A percentile compares a stretch with the other conserved stretches of the same genome.
These are phyloP conservation scores for Neria commutata DNA, from an alignment of 2,888 invertebrate genomes.

Conservation along the genomic window DNA sequence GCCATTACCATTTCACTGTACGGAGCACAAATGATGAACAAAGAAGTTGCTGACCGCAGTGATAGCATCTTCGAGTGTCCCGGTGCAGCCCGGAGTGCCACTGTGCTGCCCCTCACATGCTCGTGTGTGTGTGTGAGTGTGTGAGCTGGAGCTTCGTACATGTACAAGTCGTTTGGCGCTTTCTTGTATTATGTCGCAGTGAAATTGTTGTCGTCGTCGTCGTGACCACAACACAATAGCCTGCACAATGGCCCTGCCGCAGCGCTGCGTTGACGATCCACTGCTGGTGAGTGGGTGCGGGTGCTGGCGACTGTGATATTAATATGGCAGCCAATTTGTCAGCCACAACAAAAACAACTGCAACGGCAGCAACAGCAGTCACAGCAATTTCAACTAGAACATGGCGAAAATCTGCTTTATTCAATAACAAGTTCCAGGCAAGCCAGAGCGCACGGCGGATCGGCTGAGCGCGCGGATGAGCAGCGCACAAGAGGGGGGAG, in stretches of 20 bases:
- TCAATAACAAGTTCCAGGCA: not conserved
- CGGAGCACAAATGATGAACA: constrained; percentile 36
- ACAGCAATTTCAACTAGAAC: not conserved
- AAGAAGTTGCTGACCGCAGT: constrained; percentile 51
- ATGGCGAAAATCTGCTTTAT: not conserved
- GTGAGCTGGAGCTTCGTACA: too few relatives aligned
- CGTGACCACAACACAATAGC: constrained; percentile 3
- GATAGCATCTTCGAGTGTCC: constrained; percentile 16
- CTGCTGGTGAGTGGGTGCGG: not conserved
- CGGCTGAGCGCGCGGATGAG: too few relatives aligned
- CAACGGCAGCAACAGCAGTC: too few relatives aligned
- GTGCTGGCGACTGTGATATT: constrained; percentile 44
- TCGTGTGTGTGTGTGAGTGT: too few relatives aligned
- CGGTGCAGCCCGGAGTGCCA: not conserved
- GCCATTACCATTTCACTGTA: constrained; percentile 26
- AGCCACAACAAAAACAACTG: constrained; percentile 21
- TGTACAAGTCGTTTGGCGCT: too few relatives aligned
- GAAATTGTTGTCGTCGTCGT: constrained; percentile 16
- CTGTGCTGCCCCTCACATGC: too few relatives aligned
- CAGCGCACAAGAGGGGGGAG: too few relatives aligned
- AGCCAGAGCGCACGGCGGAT: too few relatives aligned
- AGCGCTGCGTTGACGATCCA: constrained; percentile 2
- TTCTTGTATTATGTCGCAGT: too few relatives aligned
- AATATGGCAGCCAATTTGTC: constrained; percentile 52
- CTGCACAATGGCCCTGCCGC: constrained; percentile 34